Base-by-base conservation (phyloP, 2,797 vertebrate species). In the Hemibagrus guttatus region DNA sequence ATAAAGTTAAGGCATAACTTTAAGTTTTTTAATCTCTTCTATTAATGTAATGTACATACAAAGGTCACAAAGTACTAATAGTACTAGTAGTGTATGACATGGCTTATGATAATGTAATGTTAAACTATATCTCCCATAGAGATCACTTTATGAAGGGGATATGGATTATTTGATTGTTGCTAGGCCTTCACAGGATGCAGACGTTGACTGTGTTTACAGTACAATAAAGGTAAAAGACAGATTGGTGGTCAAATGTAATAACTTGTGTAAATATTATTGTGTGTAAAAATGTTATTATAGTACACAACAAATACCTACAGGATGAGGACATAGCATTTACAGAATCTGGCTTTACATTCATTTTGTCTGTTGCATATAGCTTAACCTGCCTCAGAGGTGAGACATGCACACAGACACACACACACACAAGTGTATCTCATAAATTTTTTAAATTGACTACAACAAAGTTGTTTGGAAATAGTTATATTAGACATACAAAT, bases 151-250 rank as follows among this genome's bases (percentile, higher is more conserved):
- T n/a, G n/a, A n/a, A n/a, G n/a, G n/a, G n/a, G n/a, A n/a, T n/a
- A n/a, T n/a, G n/a, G n/a, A 39, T 4, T 39, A 39, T 39, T 39
- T 4, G 35, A 39, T 39, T 39, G 35, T 4, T 39, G 17, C 19
- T 49, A 79, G 87, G 63, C 42, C 39, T 17, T 58, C 39, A 14
- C 59, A 74, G 26, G 9, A 59, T 28, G 31, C 52, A 21, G 5
- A 13, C 17, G 1, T 0, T 31, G 42, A 84, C 69, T 31, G 19
- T 39, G 81, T 39, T 64, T 88, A 87, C 74, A 31, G 82, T 6
- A 69, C 84, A 63, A 35, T 90, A 54, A 84, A 49, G 87, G 86
- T 88, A 84, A 88, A 35, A 35, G 19, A 35, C 2, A 11, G 19
- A 17, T 54, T 76, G 8, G 26, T 52, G 17, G 74, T 56, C 49